Conservation (phyloP, 2,888 invertebrate species). For the Perizoma flavofasciatum region DNA sequence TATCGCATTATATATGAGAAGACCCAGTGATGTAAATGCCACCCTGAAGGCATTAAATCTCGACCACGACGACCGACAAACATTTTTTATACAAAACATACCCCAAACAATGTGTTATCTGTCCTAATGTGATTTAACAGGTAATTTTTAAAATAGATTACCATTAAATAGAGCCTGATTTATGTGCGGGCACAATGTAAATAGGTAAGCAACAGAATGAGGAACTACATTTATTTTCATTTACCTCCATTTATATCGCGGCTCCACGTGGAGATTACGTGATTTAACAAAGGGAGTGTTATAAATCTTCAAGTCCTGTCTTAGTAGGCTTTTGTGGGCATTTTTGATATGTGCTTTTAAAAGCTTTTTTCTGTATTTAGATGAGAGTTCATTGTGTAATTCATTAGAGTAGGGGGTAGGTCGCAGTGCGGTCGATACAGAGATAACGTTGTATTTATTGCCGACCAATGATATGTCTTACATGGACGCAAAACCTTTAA, state of each 20-base stretch:
- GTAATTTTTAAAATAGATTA: slow-evolving; percentile 81
- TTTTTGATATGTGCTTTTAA: slow-evolving; percentile 85
- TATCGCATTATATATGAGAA: slow-evolving; percentile 55
- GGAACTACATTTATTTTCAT: slow-evolving; percentile 84
- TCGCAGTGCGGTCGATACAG: slow-evolving; percentile 77
- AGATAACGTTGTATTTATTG: slow-evolving; percentile 80
- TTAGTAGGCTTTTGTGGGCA: slow-evolving; percentile 84
- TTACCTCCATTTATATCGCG: slow-evolving; percentile 81
- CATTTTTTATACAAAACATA: slow-evolving; percentile 72
- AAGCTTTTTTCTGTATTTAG: slow-evolving; percentile 85
- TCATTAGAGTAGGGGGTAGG: slow-evolving; percentile 81
- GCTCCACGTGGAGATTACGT: slow-evolving; percentile 83
- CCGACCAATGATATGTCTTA: slow-evolving; percentile 75
- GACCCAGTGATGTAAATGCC: slow-evolving; percentile 68
- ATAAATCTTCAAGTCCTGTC: slow-evolving; percentile 82
- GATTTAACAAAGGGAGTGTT: slow-evolving; percentile 81
- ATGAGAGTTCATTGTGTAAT: slow-evolving; percentile 84
- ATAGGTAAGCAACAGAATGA: slow-evolving; percentile 80
- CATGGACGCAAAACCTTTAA: slow-evolving; percentile 74
- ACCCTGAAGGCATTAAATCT: slow-evolving; percentile 79
- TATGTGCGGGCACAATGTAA: slow-evolving; percentile 75
- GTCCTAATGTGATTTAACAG: slow-evolving; percentile 83
- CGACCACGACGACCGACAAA: slow-evolving; percentile 69
- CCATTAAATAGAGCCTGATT: slow-evolving; percentile 75
- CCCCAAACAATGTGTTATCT: slow-evolving; percentile 79